Percentiles rank a stretch among this genome's conserved stretches.
These are phyloP conservation scores for Genyomyrus donnyi DNA, from an alignment of 2,113 vertebrate species.

Conservation along the genomic window DNA sequence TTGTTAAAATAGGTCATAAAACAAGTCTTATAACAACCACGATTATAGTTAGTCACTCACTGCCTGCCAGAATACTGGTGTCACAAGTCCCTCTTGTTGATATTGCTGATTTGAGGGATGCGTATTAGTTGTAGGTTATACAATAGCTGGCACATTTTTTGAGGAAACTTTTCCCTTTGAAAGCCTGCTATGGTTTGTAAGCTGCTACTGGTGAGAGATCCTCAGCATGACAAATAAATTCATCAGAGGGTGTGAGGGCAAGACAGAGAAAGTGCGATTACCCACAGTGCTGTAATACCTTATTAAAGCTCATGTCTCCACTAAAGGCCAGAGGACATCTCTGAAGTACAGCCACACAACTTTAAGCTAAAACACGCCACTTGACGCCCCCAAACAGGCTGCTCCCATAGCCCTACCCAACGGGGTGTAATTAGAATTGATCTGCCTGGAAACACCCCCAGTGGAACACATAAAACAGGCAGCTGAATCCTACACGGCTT, in stretches of 20 bases:
- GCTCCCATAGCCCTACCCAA: neutral
- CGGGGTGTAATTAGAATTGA: neutral
- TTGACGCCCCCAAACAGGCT: neutral
- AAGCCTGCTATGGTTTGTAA: neutral
- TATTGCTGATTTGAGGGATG: neutral
- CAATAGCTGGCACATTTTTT: neutral
- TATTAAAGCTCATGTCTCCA: neutral
- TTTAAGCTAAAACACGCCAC: neutral
- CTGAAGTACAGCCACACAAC: neutral
- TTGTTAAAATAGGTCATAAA: neutral
- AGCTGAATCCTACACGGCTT: neutral
- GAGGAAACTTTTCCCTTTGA: neutral
- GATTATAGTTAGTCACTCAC: neutral
- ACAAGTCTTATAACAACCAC: neutral
- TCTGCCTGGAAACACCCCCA: neutral
- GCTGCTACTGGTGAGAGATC: neutral
- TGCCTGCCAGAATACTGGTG: neutral
- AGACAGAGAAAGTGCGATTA: neutral
- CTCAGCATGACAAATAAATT: neutral
- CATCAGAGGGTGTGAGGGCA: neutral
- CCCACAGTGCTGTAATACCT: conserved; percentile 4
- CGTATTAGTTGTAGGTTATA: neutral
- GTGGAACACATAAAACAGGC: neutral
- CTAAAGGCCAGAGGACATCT: neutral
- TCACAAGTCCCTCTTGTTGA: neutral